Conservation (phyloP, 2,888 invertebrate species). For the Saturnia japonica region DNA sequence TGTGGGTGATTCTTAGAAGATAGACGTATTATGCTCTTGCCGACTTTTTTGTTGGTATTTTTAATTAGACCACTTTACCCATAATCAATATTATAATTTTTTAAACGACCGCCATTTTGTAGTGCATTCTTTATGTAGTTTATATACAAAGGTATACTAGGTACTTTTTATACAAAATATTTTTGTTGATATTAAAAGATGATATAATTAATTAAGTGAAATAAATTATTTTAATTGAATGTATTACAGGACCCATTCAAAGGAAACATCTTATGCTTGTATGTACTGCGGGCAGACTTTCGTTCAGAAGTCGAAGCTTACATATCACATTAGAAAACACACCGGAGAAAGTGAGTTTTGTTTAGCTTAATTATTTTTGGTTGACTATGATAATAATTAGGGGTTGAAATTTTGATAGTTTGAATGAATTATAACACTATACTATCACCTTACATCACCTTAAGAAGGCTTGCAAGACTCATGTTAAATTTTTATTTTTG, state of each 20-base stretch:
- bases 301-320: slow-evolving; percentile 80
- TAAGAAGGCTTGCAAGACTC: no score
- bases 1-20: no score
- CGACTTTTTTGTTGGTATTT: no score
- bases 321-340: slow-evolving; percentile 80
- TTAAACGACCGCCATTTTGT: no score
- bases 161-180: background rate
- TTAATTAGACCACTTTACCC: no score
- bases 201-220: background rate
- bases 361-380: background rate
- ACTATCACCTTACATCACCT: no score
- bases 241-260: slow-evolving; percentile 69
- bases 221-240: background rate
- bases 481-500: no score
- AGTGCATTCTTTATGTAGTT: no score
- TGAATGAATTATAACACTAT: no score
- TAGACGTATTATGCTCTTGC: no score
- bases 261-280: slow-evolving; percentile 71
- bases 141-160: no score
- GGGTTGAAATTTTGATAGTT: background rate
- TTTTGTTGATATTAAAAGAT: background rate
- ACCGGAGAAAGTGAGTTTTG: slow-evolving; percentile 78
- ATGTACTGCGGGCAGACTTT: slow-evolving; percentile 80
- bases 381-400: background rate
- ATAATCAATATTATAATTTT: no score